phyloP scores from a whole-genome alignment of 1,140 invertebrate genomes.

The Trachymyrmex cornetzi region DNA sequence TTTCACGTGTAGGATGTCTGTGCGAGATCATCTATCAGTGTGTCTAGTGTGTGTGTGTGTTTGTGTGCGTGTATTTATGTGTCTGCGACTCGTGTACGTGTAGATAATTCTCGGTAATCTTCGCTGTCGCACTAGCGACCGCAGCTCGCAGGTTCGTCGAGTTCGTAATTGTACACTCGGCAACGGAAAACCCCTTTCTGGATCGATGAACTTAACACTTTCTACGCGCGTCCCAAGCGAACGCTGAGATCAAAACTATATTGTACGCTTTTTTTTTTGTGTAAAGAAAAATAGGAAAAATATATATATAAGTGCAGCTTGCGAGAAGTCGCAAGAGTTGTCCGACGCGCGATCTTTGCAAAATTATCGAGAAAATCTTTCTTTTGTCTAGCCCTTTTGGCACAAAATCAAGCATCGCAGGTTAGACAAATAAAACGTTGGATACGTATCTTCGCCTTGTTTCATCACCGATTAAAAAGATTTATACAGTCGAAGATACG shows the following conservation, averaged over 20 bases:
- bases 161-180: conserved; percentile 57
- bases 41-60: not conserved
- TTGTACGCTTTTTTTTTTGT: not conserved
- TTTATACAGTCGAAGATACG: conserved; percentile 46
- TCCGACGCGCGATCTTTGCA: conserved; percentile 8
- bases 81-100: conserved; percentile 61
- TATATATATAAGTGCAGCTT: not conserved
- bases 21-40: conserved; percentile 64
- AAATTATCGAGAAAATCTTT: conserved; percentile 26
- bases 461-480: conserved; percentile 33
- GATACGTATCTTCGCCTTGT: conserved; percentile 21
- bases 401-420: conserved; percentile 52
- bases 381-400: conserved; percentile 48
- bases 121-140: conserved; percentile 56
- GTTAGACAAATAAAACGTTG: conserved; percentile 51
- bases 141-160: conserved; percentile 68
- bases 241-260: conserved; percentile 58
- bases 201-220: conserved; percentile 55
- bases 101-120: conserved; percentile 66
- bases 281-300: not conserved
- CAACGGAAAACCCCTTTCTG: conserved; percentile 46
- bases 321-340: not conserved
- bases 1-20: conserved; percentile 62
- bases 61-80: not conserved
- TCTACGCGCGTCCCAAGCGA: conserved; percentile 38